phyloP scores from a whole-genome alignment of 2,888 invertebrate genomes.

The Ophioninae sp. region DNA sequence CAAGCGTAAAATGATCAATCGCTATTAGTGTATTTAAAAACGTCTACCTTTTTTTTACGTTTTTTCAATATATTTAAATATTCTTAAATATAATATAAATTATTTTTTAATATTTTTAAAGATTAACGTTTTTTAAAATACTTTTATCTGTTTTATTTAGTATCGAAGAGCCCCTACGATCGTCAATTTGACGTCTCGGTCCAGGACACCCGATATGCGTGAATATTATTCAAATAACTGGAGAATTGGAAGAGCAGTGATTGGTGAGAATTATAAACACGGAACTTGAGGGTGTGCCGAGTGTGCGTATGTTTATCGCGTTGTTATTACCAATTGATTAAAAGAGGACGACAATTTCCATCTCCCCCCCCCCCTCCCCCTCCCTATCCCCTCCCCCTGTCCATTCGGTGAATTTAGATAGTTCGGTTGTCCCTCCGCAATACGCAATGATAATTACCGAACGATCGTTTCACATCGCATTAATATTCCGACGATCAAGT shows the following conservation, averaged over 20 bases:
- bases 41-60: too few species aligned
- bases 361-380: not conserved
- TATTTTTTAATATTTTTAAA: constrained; percentile 27
- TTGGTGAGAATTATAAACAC: constrained; percentile 37
- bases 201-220: not conserved
- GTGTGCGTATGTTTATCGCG: constrained; percentile 14
- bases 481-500: constrained; percentile 53
- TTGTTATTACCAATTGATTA: constrained; percentile 45
- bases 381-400: too few species aligned
- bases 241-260: not conserved
- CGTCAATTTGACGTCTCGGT: too few species aligned
- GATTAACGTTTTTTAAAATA: too few species aligned
- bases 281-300: constrained; percentile 27
- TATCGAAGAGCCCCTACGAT: too few species aligned
- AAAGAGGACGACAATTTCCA: constrained; percentile 35
- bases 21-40: too few species aligned
- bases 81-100: not conserved
- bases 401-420: not conserved
- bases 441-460: constrained; percentile 53
- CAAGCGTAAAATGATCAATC: not conserved
- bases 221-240: not conserved
- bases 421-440: constrained; percentile 46
- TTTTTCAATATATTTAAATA: too few species aligned
- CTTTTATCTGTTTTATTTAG: too few species aligned
- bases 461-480: constrained; percentile 35